Evolutionary conservation across 2,888 invertebrate genomes (phyloP).

Genomic region (Byasa hedistus): DNA sequence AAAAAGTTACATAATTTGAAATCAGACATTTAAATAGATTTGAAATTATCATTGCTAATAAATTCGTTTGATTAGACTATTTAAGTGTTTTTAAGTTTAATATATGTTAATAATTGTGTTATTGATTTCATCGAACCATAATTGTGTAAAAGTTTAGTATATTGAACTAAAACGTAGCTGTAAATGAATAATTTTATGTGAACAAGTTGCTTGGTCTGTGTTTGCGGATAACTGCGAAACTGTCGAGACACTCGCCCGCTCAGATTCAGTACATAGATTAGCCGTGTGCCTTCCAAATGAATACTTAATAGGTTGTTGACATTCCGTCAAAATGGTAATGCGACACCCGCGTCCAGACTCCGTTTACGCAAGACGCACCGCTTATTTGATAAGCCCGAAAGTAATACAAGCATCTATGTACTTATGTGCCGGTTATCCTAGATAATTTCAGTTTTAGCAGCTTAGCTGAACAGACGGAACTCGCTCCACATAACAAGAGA

Average conservation of each 20-base stretch:
- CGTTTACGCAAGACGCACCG: conserved; percentile 52
- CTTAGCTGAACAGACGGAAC: conserved; percentile 56
- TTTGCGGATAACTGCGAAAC: conserved; percentile 33
- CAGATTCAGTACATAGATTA: conserved; percentile 38
- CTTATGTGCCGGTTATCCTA: conserved; percentile 48
- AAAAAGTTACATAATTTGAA: no score
- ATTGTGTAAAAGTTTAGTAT: not conserved
- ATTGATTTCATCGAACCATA: not conserved
- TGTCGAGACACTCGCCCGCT: conserved; percentile 18
- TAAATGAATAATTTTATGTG: conserved; percentile 12
- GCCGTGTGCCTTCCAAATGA: conserved; percentile 47
- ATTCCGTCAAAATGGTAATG: conserved; percentile 60
- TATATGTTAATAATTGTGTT: not conserved
- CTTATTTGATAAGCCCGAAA: conserved; percentile 50
- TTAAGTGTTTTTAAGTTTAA: no score
- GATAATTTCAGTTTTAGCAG: conserved; percentile 60
- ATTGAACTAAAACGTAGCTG: not conserved
- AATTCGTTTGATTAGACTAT: no score
- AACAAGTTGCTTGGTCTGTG: conserved; percentile 25
- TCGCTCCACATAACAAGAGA: conserved; percentile 67
- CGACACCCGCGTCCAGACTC: conserved; percentile 53
- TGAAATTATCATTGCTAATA: no score
- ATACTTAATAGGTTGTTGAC: conserved; percentile 60
- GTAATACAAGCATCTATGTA: conserved; percentile 50
- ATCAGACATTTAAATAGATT: no score